A percentile compares a stretch with the other conserved stretches of the same genome.
phyloP scores from a whole-genome alignment of 2,888 invertebrate species.

The Thelaira solivaga region DNA sequence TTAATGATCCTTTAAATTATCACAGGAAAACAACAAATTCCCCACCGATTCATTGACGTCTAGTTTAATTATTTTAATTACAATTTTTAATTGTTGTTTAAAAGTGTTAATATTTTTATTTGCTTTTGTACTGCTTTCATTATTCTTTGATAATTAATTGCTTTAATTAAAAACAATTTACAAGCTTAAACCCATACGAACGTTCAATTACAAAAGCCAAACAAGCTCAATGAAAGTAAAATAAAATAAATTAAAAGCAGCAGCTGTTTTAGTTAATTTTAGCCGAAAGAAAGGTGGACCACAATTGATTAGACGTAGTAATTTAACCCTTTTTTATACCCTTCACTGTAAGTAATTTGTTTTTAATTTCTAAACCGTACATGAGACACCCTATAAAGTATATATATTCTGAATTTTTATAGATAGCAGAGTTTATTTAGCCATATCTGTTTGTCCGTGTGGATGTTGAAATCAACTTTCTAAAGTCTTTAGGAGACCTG shows the following conservation, averaged over 20 bases:
- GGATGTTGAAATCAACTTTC: too few relatives aligned
- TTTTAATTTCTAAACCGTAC: too few relatives aligned
- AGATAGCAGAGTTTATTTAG: too few relatives aligned
- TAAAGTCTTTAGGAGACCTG: too few relatives aligned
- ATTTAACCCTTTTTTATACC: too few relatives aligned
- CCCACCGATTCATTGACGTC: neutral
- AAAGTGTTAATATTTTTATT: neutral
- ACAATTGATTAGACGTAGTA: too few relatives aligned
- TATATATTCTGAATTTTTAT: too few relatives aligned
- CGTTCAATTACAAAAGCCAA: neutral
- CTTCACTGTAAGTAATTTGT: too few relatives aligned
- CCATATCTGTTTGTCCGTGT: too few relatives aligned
- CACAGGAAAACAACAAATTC: neutral
- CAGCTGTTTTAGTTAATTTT: neutral
- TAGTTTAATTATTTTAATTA: neutral
- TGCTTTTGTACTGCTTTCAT: neutral
- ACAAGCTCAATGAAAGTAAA: neutral
- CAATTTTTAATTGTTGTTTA: neutral
- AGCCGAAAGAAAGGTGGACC: too few relatives aligned
- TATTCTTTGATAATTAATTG: constrained; percentile 36
- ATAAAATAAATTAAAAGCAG: neutral
- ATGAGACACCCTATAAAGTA: too few relatives aligned
- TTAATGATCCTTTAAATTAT: neutral
- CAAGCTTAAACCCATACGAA: neutral
- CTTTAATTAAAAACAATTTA: constrained; percentile 53